phyloP scores from a whole-genome alignment of 2,888 invertebrate species.

The Dendrolimus houi region DNA sequence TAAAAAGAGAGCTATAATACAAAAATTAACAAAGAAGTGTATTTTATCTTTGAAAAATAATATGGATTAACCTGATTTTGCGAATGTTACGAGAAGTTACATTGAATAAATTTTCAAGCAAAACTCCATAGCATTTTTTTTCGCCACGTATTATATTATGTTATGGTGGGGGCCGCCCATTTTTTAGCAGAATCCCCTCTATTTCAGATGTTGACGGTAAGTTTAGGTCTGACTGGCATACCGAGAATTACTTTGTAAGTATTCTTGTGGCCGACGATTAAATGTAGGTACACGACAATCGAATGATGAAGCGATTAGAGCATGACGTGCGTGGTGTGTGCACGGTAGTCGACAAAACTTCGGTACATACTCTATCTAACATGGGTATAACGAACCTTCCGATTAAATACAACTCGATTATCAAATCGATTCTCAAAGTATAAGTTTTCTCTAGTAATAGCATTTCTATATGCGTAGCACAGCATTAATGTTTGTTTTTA shows the following conservation, averaged over 20 bases:
- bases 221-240: conserved; percentile 61
- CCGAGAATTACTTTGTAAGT: conserved; percentile 45
- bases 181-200: conserved; percentile 60
- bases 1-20: conserved; percentile 30
- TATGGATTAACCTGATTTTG: conserved; percentile 40
- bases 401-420: neutral
- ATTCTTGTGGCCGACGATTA: conserved; percentile 24
- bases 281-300: conserved; percentile 37
- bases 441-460: too few relatives aligned
- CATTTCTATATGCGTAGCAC: too few relatives aligned
- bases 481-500: too few relatives aligned
- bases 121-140: conserved; percentile 64
- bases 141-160: conserved; percentile 33
- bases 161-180: conserved; percentile 63
- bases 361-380: conserved; percentile 15
- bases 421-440: neutral
- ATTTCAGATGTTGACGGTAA: conserved; percentile 77
- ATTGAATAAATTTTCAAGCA: conserved; percentile 68
- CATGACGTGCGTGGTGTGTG: conserved; percentile 33
- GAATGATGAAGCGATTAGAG: conserved; percentile 28
- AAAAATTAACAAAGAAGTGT: conserved; percentile 22
- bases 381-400: conserved; percentile 20
- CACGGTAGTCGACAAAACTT: conserved; percentile 32
- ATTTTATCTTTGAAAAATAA: conserved; percentile 14
- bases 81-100: conserved; percentile 61